Percentiles rank a stretch among this genome's conserved stretches.
Conservation (phyloP, 2,113 vertebrate species). For the Pangasianodon hypophthalmus region DNA sequence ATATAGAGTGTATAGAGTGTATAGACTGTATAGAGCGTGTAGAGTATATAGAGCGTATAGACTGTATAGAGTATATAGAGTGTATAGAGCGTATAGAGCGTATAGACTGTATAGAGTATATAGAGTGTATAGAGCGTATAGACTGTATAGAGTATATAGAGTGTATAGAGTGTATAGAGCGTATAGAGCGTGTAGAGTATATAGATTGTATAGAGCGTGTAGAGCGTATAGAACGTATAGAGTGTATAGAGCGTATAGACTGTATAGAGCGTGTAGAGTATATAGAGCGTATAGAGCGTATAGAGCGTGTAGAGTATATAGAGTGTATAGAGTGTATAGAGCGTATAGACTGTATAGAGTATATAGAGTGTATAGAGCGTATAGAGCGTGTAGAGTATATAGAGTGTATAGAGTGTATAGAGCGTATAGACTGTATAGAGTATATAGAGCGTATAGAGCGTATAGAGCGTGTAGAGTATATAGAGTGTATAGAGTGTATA, state of each 20-base stretch:
- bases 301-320: neutral
- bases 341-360: too few relatives aligned
- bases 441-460: neutral
- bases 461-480: neutral
- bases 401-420: too few relatives aligned
- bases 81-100: accelerated
- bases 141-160: too few relatives aligned
- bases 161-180: too few relatives aligned
- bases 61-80: too few relatives aligned
- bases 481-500: neutral
- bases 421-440: neutral
- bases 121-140: too few relatives aligned
- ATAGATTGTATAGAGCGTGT: neutral
- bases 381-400: too few relatives aligned
- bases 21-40: neutral
- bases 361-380: too few relatives aligned
- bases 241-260: neutral
- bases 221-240: neutral
- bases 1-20: too few relatives aligned
- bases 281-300: neutral
- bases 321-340: neutral
- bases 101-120: neutral
- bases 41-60: neutral
- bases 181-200: neutral
- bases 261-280: neutral